These are phyloP conservation scores for Parazoanthus darwini DNA, from an alignment of 92 coral and sea anemone species.

Conservation along the genomic window DNA sequence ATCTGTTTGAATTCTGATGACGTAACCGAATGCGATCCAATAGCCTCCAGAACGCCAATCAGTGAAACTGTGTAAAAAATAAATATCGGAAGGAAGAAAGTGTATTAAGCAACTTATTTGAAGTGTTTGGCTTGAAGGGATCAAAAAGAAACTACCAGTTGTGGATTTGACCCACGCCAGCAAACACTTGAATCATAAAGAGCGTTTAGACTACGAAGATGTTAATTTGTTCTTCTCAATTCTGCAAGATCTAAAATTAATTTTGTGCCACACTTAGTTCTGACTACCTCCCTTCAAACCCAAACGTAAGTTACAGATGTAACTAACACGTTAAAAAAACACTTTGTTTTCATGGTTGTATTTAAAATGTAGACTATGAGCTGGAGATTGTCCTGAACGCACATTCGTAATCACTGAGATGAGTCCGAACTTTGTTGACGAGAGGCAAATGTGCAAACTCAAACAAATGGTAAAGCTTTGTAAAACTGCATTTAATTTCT, in stretches of 20 bases:
- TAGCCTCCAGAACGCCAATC: constrained; percentile 80
- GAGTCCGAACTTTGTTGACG: not conserved
- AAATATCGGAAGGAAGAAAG: too few relatives aligned
- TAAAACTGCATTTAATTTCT: too few relatives aligned
- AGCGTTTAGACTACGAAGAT: too few relatives aligned
- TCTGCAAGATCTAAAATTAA: too few relatives aligned
- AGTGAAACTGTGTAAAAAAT: constrained; percentile 62
- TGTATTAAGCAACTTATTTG: not conserved
- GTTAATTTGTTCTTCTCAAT: too few relatives aligned
- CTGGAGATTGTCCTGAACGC: not conserved
- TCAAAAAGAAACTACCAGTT: not conserved
- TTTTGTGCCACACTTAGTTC: too few relatives aligned
- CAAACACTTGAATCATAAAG: too few relatives aligned
- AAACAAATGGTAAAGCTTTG: too few relatives aligned
- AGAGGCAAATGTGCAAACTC: too few relatives aligned
- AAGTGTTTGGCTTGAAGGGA: not conserved
- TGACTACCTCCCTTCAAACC: too few relatives aligned
- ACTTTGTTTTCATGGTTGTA: not conserved
- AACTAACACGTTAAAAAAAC: not conserved
- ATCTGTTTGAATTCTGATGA: constrained; percentile 86
- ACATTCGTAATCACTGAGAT: not conserved
- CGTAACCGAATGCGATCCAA: constrained; percentile 91
- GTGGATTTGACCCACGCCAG: not conserved
- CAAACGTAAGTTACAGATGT: not conserved
- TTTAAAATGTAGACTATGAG: not conserved